Evolutionary conservation across 1,140 invertebrate genomes (phyloP).

Genomic region (Oncopodura yosiiana): DNA sequence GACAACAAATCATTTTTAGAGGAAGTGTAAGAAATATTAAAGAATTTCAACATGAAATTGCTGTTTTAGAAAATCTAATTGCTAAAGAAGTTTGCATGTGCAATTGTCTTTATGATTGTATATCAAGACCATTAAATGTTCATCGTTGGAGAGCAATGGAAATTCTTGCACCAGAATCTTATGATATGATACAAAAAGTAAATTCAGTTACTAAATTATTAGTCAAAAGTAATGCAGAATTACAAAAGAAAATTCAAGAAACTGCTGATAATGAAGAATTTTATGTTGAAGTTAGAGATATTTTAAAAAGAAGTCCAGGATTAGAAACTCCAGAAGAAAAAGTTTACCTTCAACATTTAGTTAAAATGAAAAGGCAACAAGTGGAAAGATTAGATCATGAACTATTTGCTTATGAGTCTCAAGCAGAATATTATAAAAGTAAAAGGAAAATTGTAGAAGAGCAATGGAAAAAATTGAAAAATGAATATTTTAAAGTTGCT

Average conservation of each 20-base stretch:
- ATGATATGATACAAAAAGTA: slow-evolving; percentile 22
- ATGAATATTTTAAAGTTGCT: slow-evolving; percentile 16
- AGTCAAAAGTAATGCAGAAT: slow-evolving; percentile 16
- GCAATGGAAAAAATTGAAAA: slow-evolving; percentile 8
- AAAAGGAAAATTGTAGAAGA: slow-evolving; percentile 10
- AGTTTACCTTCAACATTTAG: slow-evolving; percentile 11
- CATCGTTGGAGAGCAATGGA: slow-evolving; percentile 31
- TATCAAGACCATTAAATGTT: slow-evolving; percentile 28
- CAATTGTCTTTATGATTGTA: slow-evolving; percentile 17
- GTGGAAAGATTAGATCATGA: slow-evolving; percentile 11
- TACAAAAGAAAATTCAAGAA: background rate
- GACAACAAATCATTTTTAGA: background rate
- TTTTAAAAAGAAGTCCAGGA: slow-evolving; percentile 12
- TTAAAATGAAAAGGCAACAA: slow-evolving; percentile 15
- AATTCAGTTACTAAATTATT: slow-evolving; percentile 26
- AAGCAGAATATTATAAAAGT: slow-evolving; percentile 8
- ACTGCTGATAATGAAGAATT: slow-evolving; percentile 24
- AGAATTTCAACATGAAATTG: slow-evolving; percentile 22
- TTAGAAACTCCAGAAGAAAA: slow-evolving; percentile 29
- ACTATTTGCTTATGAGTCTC: slow-evolving; percentile 15
- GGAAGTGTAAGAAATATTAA: background rate
- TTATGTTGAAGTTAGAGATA: slow-evolving; percentile 15
- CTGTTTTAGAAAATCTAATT: slow-evolving; percentile 27
- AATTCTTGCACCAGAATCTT: slow-evolving; percentile 26
- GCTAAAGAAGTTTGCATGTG: slow-evolving; percentile 30